Evolutionary conservation across 1,140 invertebrate species (phyloP), one percentile per base, ranked within the genome.

Genomic region (Neuroterus valhalla): DNA sequence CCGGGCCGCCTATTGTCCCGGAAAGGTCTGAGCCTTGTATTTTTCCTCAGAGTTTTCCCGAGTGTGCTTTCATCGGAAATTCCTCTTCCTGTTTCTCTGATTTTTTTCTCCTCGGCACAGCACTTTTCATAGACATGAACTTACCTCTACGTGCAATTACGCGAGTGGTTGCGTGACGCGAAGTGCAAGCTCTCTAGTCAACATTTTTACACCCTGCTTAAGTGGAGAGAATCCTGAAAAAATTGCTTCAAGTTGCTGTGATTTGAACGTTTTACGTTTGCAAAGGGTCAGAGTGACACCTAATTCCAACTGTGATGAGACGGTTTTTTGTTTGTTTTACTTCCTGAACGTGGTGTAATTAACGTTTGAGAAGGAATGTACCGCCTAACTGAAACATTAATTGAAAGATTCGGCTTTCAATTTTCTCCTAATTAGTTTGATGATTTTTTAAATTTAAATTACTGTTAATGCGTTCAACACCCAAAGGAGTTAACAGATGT

Each of bases 1-100:
- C 66, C 69, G 46, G 66, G 70, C 74, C 72, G 67, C 70, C 75
- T 79, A 78, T 78, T 77, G 78, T 79, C 72, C 75, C 66, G 70
- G 72, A 79, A 77, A 79, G 76, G 72, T 67, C 70, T 70, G 48
- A 66, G 75, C 75, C 70, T 71, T 21, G 67, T 75, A 78, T 69
- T 71, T 78, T 75, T 72, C 52, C 38, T 2, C 55, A 8, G 12
- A 62, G 55, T 14, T 15, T 62, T 62, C 21, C 55, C 23, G 55
- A 31, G 55, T 62, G 52, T 62, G 55, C 55, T 62, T 44, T 43
- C 38, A 68, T 68, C 43, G 43, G 43, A 44, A 70, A 70, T 50
- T 70, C 68, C 15, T 70, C 45, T 70, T 70, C 26, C 45, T 70
- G 43, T 44, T 71, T 71, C 70, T 71, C n/a, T 11, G 17, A 67